These are phyloP conservation scores for Macaria notata DNA, from an alignment of 2,888 invertebrate species.

Conservation along the genomic window DNA sequence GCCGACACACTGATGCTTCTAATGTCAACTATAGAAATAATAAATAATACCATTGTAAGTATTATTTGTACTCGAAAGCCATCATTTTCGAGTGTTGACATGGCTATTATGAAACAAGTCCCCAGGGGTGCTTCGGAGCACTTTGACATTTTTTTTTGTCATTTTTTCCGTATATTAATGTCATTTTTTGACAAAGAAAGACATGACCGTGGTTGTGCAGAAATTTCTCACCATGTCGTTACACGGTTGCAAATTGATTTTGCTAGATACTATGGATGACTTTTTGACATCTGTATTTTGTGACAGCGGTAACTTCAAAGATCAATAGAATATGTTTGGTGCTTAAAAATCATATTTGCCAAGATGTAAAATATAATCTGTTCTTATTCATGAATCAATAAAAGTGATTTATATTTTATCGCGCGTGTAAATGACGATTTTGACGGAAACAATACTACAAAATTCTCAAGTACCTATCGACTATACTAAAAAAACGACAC, in stretches of 20 bases:
- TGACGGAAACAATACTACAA: too few relatives aligned
- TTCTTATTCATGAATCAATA: too few relatives aligned
- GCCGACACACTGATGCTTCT: slow-evolving; percentile 68
- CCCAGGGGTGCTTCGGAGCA: slow-evolving; percentile 62
- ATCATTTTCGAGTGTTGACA: slow-evolving; percentile 75
- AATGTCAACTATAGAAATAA: slow-evolving; percentile 54
- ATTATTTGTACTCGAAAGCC: slow-evolving; percentile 77
- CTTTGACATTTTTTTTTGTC: slow-evolving; percentile 66
- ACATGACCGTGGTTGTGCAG: slow-evolving; percentile 59
- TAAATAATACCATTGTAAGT: slow-evolving; percentile 40
- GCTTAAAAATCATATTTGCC: too few relatives aligned
- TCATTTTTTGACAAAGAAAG: slow-evolving; percentile 73
- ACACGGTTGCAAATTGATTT: slow-evolving; percentile 70
- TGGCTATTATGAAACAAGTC: slow-evolving; percentile 75
- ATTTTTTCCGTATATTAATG: slow-evolving; percentile 55
- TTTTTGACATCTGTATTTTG: slow-evolving; percentile 22
- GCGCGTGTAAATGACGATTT: too few relatives aligned
- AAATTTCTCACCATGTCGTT: slow-evolving; percentile 72
- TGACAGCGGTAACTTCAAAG: slow-evolving; percentile 3
- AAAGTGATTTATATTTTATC: too few relatives aligned
- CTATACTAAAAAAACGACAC: too few relatives aligned
- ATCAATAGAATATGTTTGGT: too few relatives aligned
- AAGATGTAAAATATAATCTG: too few relatives aligned
- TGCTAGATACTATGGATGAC: slow-evolving; percentile 36
- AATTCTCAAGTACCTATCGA: too few relatives aligned